Evolutionary conservation across 2,797 vertebrate species (phyloP).

Genomic region (Gymnothorax javanicus): DNA sequence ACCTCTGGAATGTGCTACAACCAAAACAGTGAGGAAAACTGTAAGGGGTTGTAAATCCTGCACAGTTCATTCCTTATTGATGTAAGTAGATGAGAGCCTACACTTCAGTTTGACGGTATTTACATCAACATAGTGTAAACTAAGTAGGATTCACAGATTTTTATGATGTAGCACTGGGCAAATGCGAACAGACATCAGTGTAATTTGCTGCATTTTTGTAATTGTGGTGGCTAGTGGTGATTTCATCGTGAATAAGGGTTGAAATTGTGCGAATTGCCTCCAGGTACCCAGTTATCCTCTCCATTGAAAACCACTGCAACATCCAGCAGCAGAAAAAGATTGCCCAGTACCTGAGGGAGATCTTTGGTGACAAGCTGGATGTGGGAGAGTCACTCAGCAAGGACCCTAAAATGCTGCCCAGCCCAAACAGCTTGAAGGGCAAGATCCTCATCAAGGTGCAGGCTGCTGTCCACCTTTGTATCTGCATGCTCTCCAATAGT

Average conservation of each 20-base stretch:
- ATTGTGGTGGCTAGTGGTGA: not conserved
- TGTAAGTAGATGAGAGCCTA: too few species aligned
- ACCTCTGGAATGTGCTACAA: not conserved
- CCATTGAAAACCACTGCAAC: constrained; percentile 96
- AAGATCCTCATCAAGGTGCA: constrained; percentile 96
- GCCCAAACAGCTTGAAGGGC: constrained; percentile 87
- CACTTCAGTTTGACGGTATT: too few species aligned
- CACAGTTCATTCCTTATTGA: too few species aligned
- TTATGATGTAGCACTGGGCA: too few species aligned
- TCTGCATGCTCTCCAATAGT: not conserved
- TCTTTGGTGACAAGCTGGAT: constrained; percentile 89
- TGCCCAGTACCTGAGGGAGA: constrained; percentile 89
- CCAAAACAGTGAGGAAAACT: not conserved
- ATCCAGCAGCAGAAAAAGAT: constrained; percentile 97
- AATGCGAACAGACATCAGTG: too few species aligned
- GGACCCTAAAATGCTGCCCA: constrained; percentile 86
- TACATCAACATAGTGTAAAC: too few species aligned
- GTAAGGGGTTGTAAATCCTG: too few species aligned
- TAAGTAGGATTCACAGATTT: too few species aligned
- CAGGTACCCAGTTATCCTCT: constrained; percentile 93
- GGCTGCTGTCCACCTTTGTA: not conserved
- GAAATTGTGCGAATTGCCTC: not conserved
- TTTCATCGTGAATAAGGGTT: not conserved
- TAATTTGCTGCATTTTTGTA: not conserved
- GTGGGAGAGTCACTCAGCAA: constrained; percentile 74